Conservation (phyloP, 2,113 vertebrate species). For the Syngnathus floridae region DNA sequence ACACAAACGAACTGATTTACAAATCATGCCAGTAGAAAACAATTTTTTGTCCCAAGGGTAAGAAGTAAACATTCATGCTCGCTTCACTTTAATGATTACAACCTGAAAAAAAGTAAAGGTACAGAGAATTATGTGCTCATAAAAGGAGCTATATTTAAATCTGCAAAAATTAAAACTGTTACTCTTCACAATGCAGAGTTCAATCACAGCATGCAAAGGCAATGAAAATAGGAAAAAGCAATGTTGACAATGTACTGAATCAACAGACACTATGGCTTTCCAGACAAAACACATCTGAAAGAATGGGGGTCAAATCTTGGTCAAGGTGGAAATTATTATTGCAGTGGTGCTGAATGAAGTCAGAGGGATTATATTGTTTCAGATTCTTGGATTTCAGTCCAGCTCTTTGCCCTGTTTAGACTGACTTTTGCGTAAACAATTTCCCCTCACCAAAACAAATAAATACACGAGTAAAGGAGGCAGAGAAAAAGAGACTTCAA, state of each 20-base stretch:
- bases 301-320: not conserved
- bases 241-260: not conserved
- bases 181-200: not conserved
- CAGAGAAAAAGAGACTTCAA: not conserved
- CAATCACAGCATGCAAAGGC: not conserved
- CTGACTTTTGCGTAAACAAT: not conserved
- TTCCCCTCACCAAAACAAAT: not conserved
- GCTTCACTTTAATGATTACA: not conserved
- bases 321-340: not conserved
- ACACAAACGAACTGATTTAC: not conserved
- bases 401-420: not conserved
- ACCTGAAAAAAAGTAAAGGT: not conserved
- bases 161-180: not conserved
- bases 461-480: not conserved
- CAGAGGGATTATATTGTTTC: constrained; percentile 1
- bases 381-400: not conserved
- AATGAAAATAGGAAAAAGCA: not conserved
- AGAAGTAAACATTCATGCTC: not conserved
- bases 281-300: constrained; percentile 1
- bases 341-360: not conserved
- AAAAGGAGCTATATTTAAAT: not conserved
- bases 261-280: not conserved
- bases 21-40: not conserved
- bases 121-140: not conserved
- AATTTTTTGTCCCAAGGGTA: too few species aligned